Evolutionary conservation across 2,113 vertebrate species (phyloP).

Genomic region (Anas platyrhynchos): DNA sequence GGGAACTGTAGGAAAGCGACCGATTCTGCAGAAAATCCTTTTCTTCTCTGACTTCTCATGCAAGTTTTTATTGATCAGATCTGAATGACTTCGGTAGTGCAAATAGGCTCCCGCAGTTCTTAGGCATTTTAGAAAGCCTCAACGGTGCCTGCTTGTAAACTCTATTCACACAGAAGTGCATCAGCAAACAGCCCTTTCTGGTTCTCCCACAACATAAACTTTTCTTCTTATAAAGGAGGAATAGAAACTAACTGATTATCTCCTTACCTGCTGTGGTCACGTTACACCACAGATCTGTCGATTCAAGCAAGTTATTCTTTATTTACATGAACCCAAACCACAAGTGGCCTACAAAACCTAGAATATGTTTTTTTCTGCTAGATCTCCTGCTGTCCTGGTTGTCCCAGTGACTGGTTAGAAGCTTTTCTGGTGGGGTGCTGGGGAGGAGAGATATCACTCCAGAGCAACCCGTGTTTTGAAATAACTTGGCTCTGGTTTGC

Average conservation of each 20-base stretch:
- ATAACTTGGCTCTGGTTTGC: neutral
- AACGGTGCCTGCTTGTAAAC: neutral
- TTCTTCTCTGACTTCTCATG: neutral
- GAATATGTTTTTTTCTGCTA: neutral
- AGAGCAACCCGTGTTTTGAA: neutral
- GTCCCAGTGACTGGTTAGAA: neutral
- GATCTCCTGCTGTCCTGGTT: neutral
- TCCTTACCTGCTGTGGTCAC: neutral
- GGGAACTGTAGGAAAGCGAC: neutral
- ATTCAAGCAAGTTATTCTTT: neutral
- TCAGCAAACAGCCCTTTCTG: neutral
- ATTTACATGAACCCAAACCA: neutral
- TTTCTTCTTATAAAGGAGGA: neutral
- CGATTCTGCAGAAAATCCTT: neutral
- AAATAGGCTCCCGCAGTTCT: neutral
- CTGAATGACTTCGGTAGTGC: neutral
- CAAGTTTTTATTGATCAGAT: neutral
- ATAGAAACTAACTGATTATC: neutral
- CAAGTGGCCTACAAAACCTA: neutral
- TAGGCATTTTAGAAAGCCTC: neutral
- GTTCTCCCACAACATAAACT: neutral
- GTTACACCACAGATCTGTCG: neutral
- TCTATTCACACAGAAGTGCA: neutral
- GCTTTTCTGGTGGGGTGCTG: neutral
- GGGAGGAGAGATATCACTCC: neutral